Evolutionary conservation across 2,888 invertebrate species (phyloP).

Genomic region (Ormyrus labotus): DNA sequence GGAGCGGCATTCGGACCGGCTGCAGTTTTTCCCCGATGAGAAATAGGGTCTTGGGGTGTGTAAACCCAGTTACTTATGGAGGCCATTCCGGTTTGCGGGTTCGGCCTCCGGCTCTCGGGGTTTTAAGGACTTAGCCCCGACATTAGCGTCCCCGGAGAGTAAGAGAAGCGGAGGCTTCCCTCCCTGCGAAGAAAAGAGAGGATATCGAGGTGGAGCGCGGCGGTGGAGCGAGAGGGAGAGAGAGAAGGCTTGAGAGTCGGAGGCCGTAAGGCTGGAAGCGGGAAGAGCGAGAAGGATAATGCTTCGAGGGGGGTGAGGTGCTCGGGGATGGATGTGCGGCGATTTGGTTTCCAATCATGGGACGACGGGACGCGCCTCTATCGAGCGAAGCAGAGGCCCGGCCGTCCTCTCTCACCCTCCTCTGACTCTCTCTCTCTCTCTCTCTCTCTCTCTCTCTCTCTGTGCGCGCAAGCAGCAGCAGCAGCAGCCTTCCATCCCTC

Average conservation of each 20-base stretch:
- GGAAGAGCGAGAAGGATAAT: slow-evolving; percentile 23
- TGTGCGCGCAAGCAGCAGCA: neutral
- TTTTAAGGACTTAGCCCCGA: slow-evolving; percentile 75
- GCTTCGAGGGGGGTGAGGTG: neutral
- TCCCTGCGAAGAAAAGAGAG: too few relatives aligned
- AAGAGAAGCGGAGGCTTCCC: slow-evolving; percentile 34
- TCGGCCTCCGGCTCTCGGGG: slow-evolving; percentile 66
- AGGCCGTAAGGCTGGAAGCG: slow-evolving; percentile 64
- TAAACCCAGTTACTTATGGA: slow-evolving; percentile 75
- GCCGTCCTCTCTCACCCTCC: slow-evolving; percentile 69
- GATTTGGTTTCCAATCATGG: slow-evolving; percentile 76
- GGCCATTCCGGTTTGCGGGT: slow-evolving; percentile 73
- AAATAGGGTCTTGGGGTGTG: slow-evolving; percentile 74
- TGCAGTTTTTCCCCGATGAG: slow-evolving; percentile 73
- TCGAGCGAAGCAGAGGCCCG: slow-evolving; percentile 68
- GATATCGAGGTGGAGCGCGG: slow-evolving; percentile 35
- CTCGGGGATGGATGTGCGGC: slow-evolving; percentile 74
- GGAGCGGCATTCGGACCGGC: slow-evolving; percentile 63
- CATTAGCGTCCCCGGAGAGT: slow-evolving; percentile 72
- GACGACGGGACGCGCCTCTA: slow-evolving; percentile 76
- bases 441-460: slow-evolving; percentile 58
- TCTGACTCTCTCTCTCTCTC: slow-evolving; percentile 68
- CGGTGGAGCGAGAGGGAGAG: slow-evolving; percentile 45
- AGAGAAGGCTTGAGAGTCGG: slow-evolving; percentile 65
- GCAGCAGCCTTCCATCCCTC: slow-evolving; percentile 56